Base-by-base conservation (phyloP, 2,113 vertebrate species). In the Mormyrus lacerda region DNA sequence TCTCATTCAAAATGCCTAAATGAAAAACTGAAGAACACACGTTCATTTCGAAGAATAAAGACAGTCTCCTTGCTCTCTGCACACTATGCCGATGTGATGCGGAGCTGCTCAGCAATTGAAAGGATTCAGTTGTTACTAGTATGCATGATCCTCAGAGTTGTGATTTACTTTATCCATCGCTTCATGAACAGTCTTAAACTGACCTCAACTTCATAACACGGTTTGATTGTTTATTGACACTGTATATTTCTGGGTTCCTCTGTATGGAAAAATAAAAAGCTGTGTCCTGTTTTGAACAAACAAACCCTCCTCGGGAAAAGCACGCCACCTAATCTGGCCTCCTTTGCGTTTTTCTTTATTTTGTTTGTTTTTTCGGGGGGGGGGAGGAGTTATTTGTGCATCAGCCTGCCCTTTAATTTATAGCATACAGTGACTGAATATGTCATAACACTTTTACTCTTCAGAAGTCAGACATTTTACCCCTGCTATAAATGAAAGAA, bases 341-440 rank as follows among this genome's bases (percentile, higher is more conserved):
- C 6, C 31, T 76, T 65, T 39, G 31, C 31, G 10, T 15, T 50
- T 50, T 3, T 50, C 0, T 51, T 39, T 88, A 6, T 55, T 21
- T 6, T 6, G 1, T 21, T 53, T n/a, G n/a, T 5, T 24, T 58
- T 2, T 58, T 24, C 2, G 0, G 1, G 53, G 5, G 21, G 4
- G 53, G 50, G 50, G 21, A 5, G 3, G 8, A 2, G 27, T 24
- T 13, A 5, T 27, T 24, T 5, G 19, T 19, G 3, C 31, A 45
- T 88, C 76, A 15, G 17, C 42, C 44, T 89, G 48, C 35, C 35
- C 13, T 83, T 88, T 83, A 42, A 83, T 89, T 83, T 83, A 44
- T 50, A 55, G 69, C 31, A 42, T 47, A 44, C 69, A 55, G 31
- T 4, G 69, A 44, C 21, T 31, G 27, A 44, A 45, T 47, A 27